A percentile compares a stretch with the other conserved stretches of the same genome.
Evolutionary conservation across 2,113 vertebrate genomes (phyloP).

Genomic region (Nibea albiflora): DNA sequence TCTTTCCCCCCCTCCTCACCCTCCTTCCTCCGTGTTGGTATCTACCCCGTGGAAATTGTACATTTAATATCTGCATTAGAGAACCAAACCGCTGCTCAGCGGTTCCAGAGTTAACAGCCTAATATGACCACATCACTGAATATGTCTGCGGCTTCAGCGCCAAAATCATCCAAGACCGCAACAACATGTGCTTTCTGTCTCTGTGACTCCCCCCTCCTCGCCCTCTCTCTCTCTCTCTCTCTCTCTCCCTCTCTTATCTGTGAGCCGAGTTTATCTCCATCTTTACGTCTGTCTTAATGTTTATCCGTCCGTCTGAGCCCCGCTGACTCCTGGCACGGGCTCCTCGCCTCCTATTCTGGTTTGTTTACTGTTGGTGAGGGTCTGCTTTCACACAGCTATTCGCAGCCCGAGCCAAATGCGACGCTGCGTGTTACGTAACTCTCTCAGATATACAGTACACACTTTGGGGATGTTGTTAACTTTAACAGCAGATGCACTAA

Average conservation of each 20-base stretch:
- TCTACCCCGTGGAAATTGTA: conserved; percentile 20
- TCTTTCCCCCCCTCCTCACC: background rate
- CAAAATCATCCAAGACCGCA: conserved; percentile 25
- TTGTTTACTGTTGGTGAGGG: conserved; percentile 69
- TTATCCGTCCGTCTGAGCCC: conserved; percentile 68
- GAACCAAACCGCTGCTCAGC: conserved; percentile 15
- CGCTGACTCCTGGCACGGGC: conserved; percentile 16
- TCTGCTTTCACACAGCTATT: conserved; percentile 52
- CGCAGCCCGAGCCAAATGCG: conserved; percentile 26
- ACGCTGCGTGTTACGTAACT: conserved; percentile 57
- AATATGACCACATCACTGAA: conserved; percentile 52
- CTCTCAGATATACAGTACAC: conserved; percentile 28
- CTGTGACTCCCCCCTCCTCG: background rate
- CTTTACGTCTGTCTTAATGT: conserved; percentile 51
- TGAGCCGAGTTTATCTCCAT: conserved; percentile 46
- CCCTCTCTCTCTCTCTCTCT: background rate
- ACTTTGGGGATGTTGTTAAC: conserved; percentile 13
- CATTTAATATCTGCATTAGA: conserved; percentile 34
- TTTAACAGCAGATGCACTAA: background rate
- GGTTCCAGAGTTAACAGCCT: conserved; percentile 20
- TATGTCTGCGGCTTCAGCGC: conserved; percentile 15
- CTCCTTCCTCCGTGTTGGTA: conserved; percentile 24
- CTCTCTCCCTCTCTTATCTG: conserved; percentile 24
- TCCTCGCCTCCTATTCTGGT: conserved; percentile 39
- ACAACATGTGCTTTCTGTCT: conserved; percentile 20